Percentiles rank a stretch among this genome's conserved stretches.
Conservation (phyloP, 2,797 vertebrate species). For the Acrossocheilus wenchowensis region DNA sequence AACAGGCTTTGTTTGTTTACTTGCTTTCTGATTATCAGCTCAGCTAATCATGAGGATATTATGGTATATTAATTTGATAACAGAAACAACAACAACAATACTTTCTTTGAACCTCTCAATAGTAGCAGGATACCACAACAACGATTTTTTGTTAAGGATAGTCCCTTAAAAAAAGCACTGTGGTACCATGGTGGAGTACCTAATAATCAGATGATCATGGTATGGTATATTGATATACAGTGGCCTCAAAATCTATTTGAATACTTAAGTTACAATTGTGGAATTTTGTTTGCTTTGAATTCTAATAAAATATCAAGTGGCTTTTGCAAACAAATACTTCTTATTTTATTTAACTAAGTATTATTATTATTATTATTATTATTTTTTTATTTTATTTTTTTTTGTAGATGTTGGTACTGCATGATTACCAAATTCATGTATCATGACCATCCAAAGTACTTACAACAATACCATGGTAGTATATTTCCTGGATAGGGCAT, state of each 20-base stretch:
- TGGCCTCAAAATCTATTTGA: not conserved
- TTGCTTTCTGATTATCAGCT: conserved; percentile 3
- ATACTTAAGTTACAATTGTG: too few relatives aligned
- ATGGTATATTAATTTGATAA: not conserved
- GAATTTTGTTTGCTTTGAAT: too few relatives aligned
- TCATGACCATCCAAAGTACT: too few relatives aligned
- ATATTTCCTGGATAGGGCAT: not conserved
- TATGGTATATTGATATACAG: not conserved
- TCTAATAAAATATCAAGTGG: too few relatives aligned
- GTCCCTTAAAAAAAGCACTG: not conserved
- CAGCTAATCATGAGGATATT: conserved; percentile 6
- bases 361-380: too few relatives aligned
- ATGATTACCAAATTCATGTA: too few relatives aligned
- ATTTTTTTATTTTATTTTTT: too few relatives aligned
- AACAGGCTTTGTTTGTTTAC: conserved; percentile 2
- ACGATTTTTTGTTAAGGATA: not conserved
- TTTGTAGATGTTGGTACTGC: too few relatives aligned
- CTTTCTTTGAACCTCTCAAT: not conserved
- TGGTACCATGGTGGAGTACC: not conserved
- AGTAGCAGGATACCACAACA: not conserved
- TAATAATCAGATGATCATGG: not conserved
- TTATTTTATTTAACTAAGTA: too few relatives aligned
- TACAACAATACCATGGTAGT: too few relatives aligned
- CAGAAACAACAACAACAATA: not conserved
- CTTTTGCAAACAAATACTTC: too few relatives aligned